Conservation (phyloP, 2,888 invertebrate species). For the Luffia ferchaultella region DNA sequence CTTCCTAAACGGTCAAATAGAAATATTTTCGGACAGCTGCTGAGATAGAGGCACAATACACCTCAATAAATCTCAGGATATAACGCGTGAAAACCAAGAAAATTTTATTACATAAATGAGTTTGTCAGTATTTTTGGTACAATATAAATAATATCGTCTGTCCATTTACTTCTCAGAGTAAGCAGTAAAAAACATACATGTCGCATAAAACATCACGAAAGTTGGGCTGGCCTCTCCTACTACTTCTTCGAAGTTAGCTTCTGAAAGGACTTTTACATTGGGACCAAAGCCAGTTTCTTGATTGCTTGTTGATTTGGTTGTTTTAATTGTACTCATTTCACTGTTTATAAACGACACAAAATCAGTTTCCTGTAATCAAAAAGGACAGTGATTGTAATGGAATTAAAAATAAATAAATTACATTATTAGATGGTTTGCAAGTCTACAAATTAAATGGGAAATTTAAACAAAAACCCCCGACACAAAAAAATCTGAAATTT, state of each 20-base stretch:
- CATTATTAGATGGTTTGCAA: too few species aligned
- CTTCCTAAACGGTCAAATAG: too few species aligned
- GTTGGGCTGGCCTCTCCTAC: slow-evolving; percentile 68
- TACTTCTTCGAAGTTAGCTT: slow-evolving; percentile 66
- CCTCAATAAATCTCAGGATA: too few species aligned
- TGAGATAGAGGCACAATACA: too few species aligned
- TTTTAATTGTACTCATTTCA: slow-evolving; percentile 22
- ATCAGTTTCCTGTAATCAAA: slow-evolving; percentile 64
- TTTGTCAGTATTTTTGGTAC: not conserved
- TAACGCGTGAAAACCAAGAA: too few species aligned
- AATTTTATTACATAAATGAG: too few species aligned
- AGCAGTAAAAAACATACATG: slow-evolving; percentile 57
- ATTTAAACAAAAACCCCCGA: too few species aligned
- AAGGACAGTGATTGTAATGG: too few species aligned
- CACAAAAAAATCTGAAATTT: too few species aligned
- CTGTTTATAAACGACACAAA: slow-evolving; percentile 69
- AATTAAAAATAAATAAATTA: too few species aligned
- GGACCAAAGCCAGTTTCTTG: slow-evolving; percentile 49
- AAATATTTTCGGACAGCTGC: too few species aligned
- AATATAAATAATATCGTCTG: not conserved
- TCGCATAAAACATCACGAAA: slow-evolving; percentile 81
- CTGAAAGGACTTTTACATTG: slow-evolving; percentile 59
- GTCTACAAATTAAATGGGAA: too few species aligned
- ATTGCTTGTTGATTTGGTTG: slow-evolving; percentile 9
- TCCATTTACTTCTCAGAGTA: not conserved